Evolutionary conservation across 2,113 vertebrate species (phyloP), one percentile per base, ranked within the genome.

Genomic region (Pachyramphus minor): DNA sequence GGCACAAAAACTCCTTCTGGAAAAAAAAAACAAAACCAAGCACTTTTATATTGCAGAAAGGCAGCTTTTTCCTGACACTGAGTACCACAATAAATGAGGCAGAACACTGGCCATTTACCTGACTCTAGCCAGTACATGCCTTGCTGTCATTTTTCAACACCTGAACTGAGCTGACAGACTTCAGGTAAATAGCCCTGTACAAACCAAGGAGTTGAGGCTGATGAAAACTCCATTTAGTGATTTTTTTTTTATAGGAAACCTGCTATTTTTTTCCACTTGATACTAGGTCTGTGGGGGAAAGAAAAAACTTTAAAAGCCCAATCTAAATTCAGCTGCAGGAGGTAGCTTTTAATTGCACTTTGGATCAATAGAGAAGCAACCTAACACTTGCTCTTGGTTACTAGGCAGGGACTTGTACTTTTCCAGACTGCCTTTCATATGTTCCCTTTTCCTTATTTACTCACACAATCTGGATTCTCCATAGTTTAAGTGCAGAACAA

Each of bases 271-370:
- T 86, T 52, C 88, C 83, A 68, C 73, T 93, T 74, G 42, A 56
- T 87, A 64, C 47, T 18, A 81, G 17, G 21, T 62, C 62, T 9
- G 0, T 16, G 42, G 27, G 30, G 53, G n/a, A 79, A 95, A 87
- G 30, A 47, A 83, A 73, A 79, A 92, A 80, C 55, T 80, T 63
- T 74, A 50, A 91, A 90, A 88, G 47, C 42, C 30, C 77, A 76
- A 88, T 97, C 73, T 90, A 93, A 92, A 90, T 86, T 94, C 63
- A 96, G 56, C 88, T 75, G 80, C 82, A 93, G 93, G 90, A 92
- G 88, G 79, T 77, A 89, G 85, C 53, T 92, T 95, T 90, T 96
- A 97, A 95, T 92, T 96, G 75, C 56, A 44, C 64, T 96, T 86
- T 35, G 37, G 79, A 95, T 94, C 92, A 81, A 90, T 81, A 84